A percentile compares a stretch with the other conserved stretches of the same genome.
Evolutionary conservation across 2,888 invertebrate species (phyloP).

Genomic region (Schizaphis graminum): DNA sequence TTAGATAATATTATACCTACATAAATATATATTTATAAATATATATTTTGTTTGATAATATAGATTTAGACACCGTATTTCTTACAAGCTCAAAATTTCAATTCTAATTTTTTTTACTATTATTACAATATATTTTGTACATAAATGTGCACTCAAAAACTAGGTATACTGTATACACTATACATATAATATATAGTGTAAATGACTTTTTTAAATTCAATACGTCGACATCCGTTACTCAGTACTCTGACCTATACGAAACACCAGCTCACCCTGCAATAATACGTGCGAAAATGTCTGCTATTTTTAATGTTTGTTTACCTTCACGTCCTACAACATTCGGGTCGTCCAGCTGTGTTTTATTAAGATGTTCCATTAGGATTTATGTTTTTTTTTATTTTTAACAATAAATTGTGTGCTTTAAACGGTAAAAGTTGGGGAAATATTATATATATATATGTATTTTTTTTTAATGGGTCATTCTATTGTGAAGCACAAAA

Average conservation of each 20-base stretch:
- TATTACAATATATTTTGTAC: not conserved
- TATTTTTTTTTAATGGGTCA: conserved; percentile 51
- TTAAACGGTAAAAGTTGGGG: conserved; percentile 49
- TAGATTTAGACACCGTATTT: not conserved
- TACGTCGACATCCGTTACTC: not conserved
- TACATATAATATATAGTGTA: too few relatives aligned
- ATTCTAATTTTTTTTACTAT: not conserved
- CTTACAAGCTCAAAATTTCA: not conserved
- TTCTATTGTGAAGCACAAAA: conserved; percentile 58
- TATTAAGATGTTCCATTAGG: conserved; percentile 53
- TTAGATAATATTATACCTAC: not conserved
- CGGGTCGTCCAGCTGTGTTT: conserved; percentile 29
- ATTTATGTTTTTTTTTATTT: conserved; percentile 21
- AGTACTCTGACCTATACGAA: not conserved
- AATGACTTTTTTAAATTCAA: not conserved
- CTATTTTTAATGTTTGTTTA: conserved; percentile 15
- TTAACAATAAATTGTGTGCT: conserved; percentile 37
- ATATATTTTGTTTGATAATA: not conserved
- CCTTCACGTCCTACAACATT: not conserved
- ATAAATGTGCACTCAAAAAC: not conserved
- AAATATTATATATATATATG: not conserved
- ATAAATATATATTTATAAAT: too few relatives aligned
- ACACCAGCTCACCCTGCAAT: not conserved
- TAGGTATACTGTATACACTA: too few relatives aligned
- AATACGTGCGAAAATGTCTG: not conserved